These are phyloP conservation scores for Tachuris rubrigastra DNA, from an alignment of 2,113 vertebrate genomes.

Conservation along the genomic window DNA sequence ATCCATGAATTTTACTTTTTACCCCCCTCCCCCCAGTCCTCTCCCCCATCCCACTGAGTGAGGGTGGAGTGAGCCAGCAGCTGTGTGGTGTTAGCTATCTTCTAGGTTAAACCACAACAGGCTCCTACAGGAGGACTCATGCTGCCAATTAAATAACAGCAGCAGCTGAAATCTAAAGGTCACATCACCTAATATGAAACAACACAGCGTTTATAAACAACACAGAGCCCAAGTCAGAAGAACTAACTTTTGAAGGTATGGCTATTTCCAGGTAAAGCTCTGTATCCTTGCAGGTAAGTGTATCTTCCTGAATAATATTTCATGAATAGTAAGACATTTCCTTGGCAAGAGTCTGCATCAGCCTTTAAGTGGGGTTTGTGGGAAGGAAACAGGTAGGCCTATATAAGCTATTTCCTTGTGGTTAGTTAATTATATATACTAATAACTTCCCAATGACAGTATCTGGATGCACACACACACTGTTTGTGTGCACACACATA, in stretches of 20 bases:
- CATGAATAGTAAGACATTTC: neutral
- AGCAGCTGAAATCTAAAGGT: constrained; percentile 23
- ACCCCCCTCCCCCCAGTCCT: rapidly evolving
- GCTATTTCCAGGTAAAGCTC: neutral
- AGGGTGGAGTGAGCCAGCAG: neutral
- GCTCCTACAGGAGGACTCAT: neutral
- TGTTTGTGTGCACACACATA: neutral
- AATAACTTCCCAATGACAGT: constrained; percentile 8
- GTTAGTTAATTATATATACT: constrained; percentile 17
- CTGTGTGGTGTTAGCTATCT: neutral
- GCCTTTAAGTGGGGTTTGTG: neutral
- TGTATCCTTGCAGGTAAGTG: neutral
- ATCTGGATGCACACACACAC: neutral
- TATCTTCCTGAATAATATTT: neutral
- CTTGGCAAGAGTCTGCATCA: neutral
- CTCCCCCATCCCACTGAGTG: rapidly evolving
- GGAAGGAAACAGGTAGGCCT: neutral
- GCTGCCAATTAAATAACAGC: neutral
- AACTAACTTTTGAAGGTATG: neutral
- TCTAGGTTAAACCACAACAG: neutral
- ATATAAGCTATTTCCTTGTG: neutral
- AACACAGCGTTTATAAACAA: neutral
- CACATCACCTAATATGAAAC: neutral
- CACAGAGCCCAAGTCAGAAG: neutral
- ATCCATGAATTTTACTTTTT: neutral